Evolutionary conservation across 2,797 vertebrate genomes (phyloP).

Genomic region (Diceros bicornis): DNA sequence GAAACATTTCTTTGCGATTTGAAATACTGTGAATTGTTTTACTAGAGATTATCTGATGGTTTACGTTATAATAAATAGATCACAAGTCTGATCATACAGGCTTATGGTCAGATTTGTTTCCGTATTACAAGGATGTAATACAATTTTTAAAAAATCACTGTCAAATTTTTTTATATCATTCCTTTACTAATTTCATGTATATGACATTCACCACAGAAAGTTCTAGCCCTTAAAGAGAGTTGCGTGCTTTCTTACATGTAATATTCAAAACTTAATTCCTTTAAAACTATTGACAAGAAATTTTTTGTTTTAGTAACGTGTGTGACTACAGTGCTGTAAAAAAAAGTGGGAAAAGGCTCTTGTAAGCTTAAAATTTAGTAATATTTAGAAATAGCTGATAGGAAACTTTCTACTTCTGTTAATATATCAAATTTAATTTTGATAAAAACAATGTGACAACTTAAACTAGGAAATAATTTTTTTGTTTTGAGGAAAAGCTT

Average conservation of each 20-base stretch:
- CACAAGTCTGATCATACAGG: not conserved
- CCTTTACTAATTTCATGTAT: conserved; percentile 49
- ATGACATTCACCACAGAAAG: conserved; percentile 23
- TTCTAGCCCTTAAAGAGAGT: conserved; percentile 55
- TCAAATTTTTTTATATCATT: conserved; percentile 9
- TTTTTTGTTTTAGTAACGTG: conserved; percentile 65
- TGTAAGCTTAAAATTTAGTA: conserved; percentile 62
- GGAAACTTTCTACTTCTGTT: conserved; percentile 62
- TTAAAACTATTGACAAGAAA: conserved; percentile 29
- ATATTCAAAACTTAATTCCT: conserved; percentile 50
- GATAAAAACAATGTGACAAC: conserved; percentile 62
- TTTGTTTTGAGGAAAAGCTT: conserved; percentile 71
- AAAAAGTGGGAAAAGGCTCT: conserved; percentile 48
- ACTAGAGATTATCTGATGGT: conserved; percentile 40
- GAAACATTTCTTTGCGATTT: conserved; percentile 83
- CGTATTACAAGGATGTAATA: conserved; percentile 36
- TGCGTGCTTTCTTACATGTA: conserved; percentile 54
- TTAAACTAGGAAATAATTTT: conserved; percentile 62
- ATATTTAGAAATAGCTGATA: conserved; percentile 53
- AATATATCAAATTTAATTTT: conserved; percentile 65
- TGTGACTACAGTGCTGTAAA: conserved; percentile 5
- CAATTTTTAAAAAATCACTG: conserved; percentile 49
- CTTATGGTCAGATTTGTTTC: conserved; percentile 61
- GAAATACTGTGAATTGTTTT: conserved; percentile 70
- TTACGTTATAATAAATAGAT: conserved; percentile 62